Conservation (phyloP, 2,888 invertebrate species). For the Lomographa bimaculata region DNA sequence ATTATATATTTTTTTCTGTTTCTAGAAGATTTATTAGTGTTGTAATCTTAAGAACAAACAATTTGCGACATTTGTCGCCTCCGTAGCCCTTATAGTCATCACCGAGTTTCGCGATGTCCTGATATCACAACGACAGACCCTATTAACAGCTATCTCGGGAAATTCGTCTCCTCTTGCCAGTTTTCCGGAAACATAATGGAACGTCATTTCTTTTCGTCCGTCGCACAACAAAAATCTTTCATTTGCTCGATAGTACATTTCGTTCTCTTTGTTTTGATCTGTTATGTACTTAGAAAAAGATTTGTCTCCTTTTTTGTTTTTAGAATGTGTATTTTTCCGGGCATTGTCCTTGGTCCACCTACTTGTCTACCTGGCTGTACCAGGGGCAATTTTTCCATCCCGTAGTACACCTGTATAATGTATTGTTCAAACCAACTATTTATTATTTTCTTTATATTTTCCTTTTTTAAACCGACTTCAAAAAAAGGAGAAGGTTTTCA, state of each 20-base stretch:
- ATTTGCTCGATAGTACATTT: constrained; percentile 16
- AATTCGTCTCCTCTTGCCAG: constrained; percentile 21
- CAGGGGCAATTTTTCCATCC: too few relatives aligned
- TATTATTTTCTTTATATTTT: too few relatives aligned
- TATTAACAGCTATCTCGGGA: constrained; percentile 23
- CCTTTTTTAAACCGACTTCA: too few relatives aligned
- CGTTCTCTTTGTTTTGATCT: constrained; percentile 13
- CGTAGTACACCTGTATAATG: too few relatives aligned
- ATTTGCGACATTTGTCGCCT: constrained; percentile 1
- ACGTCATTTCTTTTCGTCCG: constrained; percentile 21
- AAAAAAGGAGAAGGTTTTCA: too few relatives aligned
- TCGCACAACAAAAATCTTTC: constrained; percentile 17
- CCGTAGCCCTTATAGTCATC: constrained; percentile 16
- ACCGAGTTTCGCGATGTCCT: constrained; percentile 18
- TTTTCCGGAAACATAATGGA: constrained; percentile 19
- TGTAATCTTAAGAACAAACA: constrained; percentile 1
- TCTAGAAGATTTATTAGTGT: too few relatives aligned
- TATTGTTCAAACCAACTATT: too few relatives aligned
- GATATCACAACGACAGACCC: constrained; percentile 20
- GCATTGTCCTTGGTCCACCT: too few relatives aligned
- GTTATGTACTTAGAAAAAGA: constrained; percentile 1
- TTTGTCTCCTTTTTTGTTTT: constrained; percentile 2
- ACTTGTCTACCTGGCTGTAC: too few relatives aligned
- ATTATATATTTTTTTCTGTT: too few relatives aligned
- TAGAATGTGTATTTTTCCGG: not conserved